A percentile compares a stretch with the other conserved stretches of the same genome.
These are phyloP conservation scores for Chascanopsetta lugubris DNA, from an alignment of 2,113 vertebrate genomes.

Conservation along the genomic window DNA sequence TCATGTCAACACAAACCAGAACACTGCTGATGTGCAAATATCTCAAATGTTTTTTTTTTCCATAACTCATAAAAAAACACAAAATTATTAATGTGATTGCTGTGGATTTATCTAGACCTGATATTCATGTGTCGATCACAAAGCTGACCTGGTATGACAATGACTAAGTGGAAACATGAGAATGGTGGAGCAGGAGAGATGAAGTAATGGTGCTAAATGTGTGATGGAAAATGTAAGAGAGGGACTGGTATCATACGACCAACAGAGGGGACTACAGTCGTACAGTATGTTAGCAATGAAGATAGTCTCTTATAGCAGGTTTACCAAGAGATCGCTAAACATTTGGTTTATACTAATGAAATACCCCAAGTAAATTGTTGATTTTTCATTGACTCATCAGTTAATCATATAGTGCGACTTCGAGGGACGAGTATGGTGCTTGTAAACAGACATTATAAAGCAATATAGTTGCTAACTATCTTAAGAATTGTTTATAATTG, in stretches of 20 bases:
- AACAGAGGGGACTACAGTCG: background rate
- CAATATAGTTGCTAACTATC: too few relatives aligned
- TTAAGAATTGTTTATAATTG: too few relatives aligned
- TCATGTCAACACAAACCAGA: constrained; percentile 32
- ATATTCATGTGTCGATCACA: constrained; percentile 21
- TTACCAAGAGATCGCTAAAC: background rate
- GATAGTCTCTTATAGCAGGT: background rate
- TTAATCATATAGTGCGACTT: too few relatives aligned
- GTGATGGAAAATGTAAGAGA: background rate
- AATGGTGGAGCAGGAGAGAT: constrained; percentile 1
- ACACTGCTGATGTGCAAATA: constrained; percentile 7
- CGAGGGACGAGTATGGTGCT: too few relatives aligned
- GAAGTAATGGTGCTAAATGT: constrained; percentile 4
- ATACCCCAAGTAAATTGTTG: background rate
- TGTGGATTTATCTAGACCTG: background rate
- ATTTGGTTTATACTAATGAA: background rate
- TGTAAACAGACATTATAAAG: too few relatives aligned
- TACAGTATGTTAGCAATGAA: background rate
- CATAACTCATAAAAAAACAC: background rate
- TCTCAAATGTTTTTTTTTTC: background rate
- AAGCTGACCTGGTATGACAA: constrained; percentile 8
- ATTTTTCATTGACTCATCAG: too few relatives aligned
- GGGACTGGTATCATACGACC: background rate
- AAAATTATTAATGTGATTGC: background rate
- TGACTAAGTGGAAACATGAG: constrained; percentile 27